A percentile compares a stretch with the other conserved stretches of the same genome.
Evolutionary conservation across 2,888 invertebrate species (phyloP).

Genomic region (Ephialtes manifestator): DNA sequence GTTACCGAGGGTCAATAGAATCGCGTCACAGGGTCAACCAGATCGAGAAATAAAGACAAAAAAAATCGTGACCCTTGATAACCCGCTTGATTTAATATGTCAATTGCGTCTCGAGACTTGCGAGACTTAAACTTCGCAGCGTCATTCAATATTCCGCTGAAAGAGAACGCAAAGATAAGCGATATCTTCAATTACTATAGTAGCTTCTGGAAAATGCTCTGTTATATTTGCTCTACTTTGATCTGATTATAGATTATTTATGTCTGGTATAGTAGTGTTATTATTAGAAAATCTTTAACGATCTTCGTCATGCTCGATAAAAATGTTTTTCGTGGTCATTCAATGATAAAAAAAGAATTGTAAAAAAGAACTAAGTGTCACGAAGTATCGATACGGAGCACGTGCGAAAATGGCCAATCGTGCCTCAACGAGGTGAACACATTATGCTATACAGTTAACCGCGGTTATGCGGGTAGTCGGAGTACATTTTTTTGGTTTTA

Average conservation of each 20-base stretch:
- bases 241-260: neutral
- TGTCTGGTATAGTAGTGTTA: neutral
- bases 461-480: constrained; percentile 58
- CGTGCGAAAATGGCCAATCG: constrained; percentile 9
- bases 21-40: constrained; percentile 20
- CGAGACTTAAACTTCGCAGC: neutral
- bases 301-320: constrained; percentile 1
- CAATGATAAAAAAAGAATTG: neutral
- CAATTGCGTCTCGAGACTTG: constrained; percentile 9
- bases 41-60: neutral
- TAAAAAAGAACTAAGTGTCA: neutral
- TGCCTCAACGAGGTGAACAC: neutral
- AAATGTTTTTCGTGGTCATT: neutral
- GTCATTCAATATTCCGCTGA: constrained; percentile 23
- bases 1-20: constrained; percentile 11
- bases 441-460: constrained; percentile 46
- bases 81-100: constrained; percentile 3
- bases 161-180: constrained; percentile 18
- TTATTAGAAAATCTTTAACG: neutral
- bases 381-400: constrained; percentile 5
- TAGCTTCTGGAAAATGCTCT: neutral
- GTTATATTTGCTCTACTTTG: neutral
- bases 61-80: neutral
- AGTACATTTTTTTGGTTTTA: constrained; percentile 25
- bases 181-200: constrained; percentile 6